These are phyloP conservation scores for Hirtodrosophila cameraria DNA, from an alignment of 2,888 invertebrate genomes.

Conservation along the genomic window DNA sequence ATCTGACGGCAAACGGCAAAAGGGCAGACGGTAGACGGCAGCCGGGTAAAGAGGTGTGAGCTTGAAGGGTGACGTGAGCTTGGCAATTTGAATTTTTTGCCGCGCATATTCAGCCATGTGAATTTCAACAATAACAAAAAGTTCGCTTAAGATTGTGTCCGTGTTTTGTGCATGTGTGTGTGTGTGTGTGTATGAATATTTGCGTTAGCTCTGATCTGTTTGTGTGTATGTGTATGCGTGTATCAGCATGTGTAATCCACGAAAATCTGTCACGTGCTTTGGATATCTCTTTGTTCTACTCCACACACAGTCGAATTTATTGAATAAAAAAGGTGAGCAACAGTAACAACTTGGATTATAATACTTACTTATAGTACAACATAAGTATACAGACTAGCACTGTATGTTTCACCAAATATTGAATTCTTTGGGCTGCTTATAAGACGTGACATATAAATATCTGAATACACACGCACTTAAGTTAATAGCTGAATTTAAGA, in stretches of 20 bases:
- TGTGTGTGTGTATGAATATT: constrained; percentile 25
- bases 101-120: constrained; percentile 45
- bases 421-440: constrained; percentile 35
- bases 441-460: constrained; percentile 43
- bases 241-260: constrained; percentile 63
- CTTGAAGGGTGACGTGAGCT: constrained; percentile 25
- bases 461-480: constrained; percentile 15
- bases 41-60: constrained; percentile 12
- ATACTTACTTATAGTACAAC: no score
- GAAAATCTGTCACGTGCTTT: constrained; percentile 76
- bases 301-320: constrained; percentile 60
- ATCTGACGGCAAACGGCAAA: constrained; percentile 11
- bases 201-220: constrained; percentile 22
- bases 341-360: constrained; percentile 46
- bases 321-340: constrained; percentile 70
- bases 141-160: constrained; percentile 24
- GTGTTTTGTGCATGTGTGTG: constrained; percentile 10
- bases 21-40: constrained; percentile 9
- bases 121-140: constrained; percentile 51
- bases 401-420: constrained; percentile 37
- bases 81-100: constrained; percentile 51
- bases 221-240: constrained; percentile 35
- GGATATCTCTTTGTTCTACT: constrained; percentile 70
- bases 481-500: constrained; percentile 22
- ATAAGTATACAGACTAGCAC: not conserved